Conservation (phyloP, 2,113 vertebrate species). For the Opisthocomus hoazin region DNA sequence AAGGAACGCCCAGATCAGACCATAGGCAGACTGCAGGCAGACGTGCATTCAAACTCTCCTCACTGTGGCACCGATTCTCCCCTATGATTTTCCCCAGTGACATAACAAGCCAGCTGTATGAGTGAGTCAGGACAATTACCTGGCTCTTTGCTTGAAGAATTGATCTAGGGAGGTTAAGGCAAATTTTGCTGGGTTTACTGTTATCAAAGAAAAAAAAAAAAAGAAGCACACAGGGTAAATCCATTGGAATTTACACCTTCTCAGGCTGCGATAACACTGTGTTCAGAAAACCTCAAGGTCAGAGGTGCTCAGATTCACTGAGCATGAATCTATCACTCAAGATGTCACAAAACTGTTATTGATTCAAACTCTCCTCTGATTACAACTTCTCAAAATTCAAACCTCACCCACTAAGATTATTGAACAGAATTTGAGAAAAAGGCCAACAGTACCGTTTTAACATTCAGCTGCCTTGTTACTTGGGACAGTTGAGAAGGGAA, state of each 20-base stretch:
- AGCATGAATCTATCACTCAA: not conserved
- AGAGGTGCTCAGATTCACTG: not conserved
- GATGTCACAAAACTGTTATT: not conserved
- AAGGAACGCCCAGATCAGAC: not conserved
- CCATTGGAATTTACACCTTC: not conserved
- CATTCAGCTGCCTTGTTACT: not conserved
- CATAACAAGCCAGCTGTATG: not conserved
- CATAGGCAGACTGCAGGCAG: not conserved
- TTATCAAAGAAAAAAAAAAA: not conserved
- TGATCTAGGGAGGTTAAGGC: not conserved
- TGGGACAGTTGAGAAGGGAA: not conserved
- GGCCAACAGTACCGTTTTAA: not conserved
- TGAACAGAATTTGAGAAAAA: not conserved
- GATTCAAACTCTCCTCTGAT: not conserved
- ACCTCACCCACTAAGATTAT: not conserved
- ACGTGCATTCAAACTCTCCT: not conserved
- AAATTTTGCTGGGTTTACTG: not conserved
- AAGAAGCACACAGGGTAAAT: not conserved
- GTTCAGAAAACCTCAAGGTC: not conserved
- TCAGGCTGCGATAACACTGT: not conserved
- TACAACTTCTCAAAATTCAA: not conserved
- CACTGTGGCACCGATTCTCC: not conserved
- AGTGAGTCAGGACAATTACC: not conserved
- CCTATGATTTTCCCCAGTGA: not conserved
- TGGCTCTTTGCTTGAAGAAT: not conserved